Evolutionary conservation across 2,888 invertebrate genomes (phyloP), one percentile per base, ranked within the genome.

Genomic region (Idaea dimidiata): DNA sequence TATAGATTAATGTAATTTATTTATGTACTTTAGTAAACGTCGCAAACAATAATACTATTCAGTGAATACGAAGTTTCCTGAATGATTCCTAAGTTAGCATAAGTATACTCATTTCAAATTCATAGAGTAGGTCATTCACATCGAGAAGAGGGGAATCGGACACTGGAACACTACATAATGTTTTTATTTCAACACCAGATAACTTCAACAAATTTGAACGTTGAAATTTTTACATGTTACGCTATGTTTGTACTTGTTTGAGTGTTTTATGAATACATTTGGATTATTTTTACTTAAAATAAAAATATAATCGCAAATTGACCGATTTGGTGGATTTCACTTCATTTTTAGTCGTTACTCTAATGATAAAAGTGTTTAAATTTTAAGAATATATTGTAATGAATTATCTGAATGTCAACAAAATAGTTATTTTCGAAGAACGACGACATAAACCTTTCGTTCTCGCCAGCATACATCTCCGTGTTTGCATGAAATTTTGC

Each of bases 91-190:
- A 8, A 43, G 8, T 43, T 8, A 43, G 14, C 14, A 43, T 24
- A 3, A 3, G 24, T 24, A 24, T 24, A 5, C 24, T 24, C 24
- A 24, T 3, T 24, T 24, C 24, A 24, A 24, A 24, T 24, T 24
- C 24, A 71, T 69, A 70, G 68, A 68, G 66, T 73, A 72, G 80
- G 81, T 81, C 80, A 74, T 78, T 80, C 77, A 75, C 81, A 76
- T 65, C 65, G 67, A 24, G 24, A 67, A 66, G 62, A 65, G 65
- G 61, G 64, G 66, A 56, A 65, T 63, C 64, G 61, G 59, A 59
- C 67, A 69, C 65, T 65, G 58, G 58, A 62, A 61, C 66, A 68
- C 66, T 62, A 67, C 66, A 73, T 67, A 66, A 24, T 69, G 68
- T 66, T 75, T 71, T 64, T 66, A 67, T 55, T 66, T 75, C 74